Percentiles rank a stretch among this genome's conserved stretches.
Conservation (phyloP, 1,140 invertebrate genomes). For the Lordiphosa stackelbergi region DNA sequence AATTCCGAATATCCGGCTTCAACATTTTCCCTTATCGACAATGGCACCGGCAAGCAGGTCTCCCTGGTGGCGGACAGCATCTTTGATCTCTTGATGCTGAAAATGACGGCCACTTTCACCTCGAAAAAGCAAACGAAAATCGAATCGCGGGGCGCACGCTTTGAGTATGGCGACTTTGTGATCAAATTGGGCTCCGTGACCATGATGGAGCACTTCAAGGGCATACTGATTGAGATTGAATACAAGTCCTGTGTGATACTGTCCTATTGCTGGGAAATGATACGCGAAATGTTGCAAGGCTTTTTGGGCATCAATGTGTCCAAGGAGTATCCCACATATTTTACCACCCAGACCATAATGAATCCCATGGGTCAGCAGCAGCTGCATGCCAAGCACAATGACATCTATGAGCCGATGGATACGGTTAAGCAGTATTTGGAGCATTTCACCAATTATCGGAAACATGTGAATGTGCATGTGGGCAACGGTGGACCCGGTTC, state of each 20-base stretch:
- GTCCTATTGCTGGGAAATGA: constrained; percentile 91
- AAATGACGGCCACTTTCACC: constrained; percentile 90
- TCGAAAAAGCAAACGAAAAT: constrained; percentile 93
- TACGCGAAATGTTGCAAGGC: constrained; percentile 94
- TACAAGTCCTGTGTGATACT: constrained; percentile 94
- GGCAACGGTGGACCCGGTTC: constrained; percentile 1
- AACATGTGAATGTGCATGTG: constrained; percentile 77
- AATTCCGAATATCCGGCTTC: constrained; percentile 97
- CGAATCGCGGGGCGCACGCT: constrained; percentile 94
- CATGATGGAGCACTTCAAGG: constrained; percentile 95
- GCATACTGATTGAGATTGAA: constrained; percentile 95
- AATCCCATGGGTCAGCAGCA: constrained; percentile 73
- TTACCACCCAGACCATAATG: constrained; percentile 78
- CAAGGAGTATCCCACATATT: constrained; percentile 81
- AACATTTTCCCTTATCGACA: constrained; percentile 94
- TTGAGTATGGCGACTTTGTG: constrained; percentile 95
- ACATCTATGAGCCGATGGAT: constrained; percentile 92
- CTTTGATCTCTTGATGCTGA: constrained; percentile 94
- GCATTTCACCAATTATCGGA: constrained; percentile 93
- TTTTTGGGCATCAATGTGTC: constrained; percentile 89
- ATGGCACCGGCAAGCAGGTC: constrained; percentile 86
- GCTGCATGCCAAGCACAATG: constrained; percentile 82
- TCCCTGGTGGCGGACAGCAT: constrained; percentile 92
- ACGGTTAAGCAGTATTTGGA: constrained; percentile 97
- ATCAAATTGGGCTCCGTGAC: constrained; percentile 95